Evolutionary conservation across 2,113 vertebrate species (phyloP).

Genomic region (Budorcas taxicolor): DNA sequence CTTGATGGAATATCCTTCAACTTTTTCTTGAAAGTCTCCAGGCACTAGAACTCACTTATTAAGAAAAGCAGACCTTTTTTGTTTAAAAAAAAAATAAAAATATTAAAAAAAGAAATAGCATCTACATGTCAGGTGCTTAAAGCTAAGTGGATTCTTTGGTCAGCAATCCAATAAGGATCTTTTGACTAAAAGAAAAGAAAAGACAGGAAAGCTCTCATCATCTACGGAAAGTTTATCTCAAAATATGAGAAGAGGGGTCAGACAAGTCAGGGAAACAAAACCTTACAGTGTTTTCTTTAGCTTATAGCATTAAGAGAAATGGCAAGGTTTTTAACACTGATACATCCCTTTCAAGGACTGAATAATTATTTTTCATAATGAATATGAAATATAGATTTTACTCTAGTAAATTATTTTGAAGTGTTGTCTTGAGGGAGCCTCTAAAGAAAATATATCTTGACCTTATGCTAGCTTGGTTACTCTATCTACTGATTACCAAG

Average conservation of each 20-base stretch:
- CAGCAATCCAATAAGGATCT: not conserved
- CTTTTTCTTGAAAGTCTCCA: not conserved
- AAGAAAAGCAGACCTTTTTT: not conserved
- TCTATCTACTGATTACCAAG: slow-evolving; percentile 10
- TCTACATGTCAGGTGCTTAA: not conserved
- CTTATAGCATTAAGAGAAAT: not conserved
- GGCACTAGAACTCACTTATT: not conserved
- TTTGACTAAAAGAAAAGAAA: not conserved
- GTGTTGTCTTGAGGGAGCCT: not conserved
- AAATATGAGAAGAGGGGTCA: not conserved
- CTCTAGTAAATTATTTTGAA: slow-evolving; percentile 28
- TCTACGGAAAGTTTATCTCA: not conserved
- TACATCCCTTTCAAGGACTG: not conserved
- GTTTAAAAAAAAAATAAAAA: not conserved
- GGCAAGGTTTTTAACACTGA: not conserved
- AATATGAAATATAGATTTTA: not conserved
- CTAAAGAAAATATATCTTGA: not conserved
- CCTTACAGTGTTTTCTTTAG: not conserved
- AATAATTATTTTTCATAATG: slow-evolving; percentile 20
- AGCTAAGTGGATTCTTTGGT: not conserved
- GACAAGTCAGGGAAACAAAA: not conserved
- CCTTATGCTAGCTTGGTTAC: not conserved
- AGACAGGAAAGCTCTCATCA: not conserved
- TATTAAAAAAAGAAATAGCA: not conserved
- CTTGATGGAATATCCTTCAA: not conserved